Evolutionary conservation across 2,797 vertebrate species (phyloP).

Genomic region (Bradypodion ventrale): DNA sequence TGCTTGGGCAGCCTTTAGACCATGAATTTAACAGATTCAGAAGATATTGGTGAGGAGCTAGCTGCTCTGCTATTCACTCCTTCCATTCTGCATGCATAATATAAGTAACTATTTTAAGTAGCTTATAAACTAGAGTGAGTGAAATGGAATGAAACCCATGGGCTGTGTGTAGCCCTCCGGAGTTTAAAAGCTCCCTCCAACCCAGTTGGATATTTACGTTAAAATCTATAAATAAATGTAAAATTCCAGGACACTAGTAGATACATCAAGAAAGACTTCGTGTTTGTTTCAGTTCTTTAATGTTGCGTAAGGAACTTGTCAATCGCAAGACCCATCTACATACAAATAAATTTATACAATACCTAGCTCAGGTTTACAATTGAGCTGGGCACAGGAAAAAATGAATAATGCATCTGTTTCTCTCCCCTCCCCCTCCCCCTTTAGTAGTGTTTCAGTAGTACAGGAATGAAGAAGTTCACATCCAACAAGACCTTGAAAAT

Average conservation of each 20-base stretch:
- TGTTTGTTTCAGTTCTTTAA: background rate
- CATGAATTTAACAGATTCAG: too few relatives aligned
- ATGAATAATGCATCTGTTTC: background rate
- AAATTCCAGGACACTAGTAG: too few relatives aligned
- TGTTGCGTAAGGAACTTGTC: background rate
- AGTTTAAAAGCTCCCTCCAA: too few relatives aligned
- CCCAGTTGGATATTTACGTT: too few relatives aligned
- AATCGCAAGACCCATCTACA: background rate
- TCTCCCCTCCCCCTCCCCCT: background rate
- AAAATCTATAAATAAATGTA: too few relatives aligned
- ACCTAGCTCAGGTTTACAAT: background rate
- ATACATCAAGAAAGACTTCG: too few relatives aligned
- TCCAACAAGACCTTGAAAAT: background rate
- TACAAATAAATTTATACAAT: background rate
- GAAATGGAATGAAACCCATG: too few relatives aligned
- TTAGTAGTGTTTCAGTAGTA: fast-evolving
- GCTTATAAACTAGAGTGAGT: too few relatives aligned
- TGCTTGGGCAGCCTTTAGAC: background rate
- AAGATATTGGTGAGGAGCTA: background rate
- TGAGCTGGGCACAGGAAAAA: background rate
- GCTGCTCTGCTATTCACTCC: too few relatives aligned
- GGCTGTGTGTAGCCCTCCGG: too few relatives aligned
- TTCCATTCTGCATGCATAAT: too few relatives aligned
- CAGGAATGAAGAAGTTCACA: background rate
- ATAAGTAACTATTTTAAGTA: too few relatives aligned